Evolutionary conservation across 1,140 invertebrate genomes (phyloP).

Genomic region (Theocolax elegans): DNA sequence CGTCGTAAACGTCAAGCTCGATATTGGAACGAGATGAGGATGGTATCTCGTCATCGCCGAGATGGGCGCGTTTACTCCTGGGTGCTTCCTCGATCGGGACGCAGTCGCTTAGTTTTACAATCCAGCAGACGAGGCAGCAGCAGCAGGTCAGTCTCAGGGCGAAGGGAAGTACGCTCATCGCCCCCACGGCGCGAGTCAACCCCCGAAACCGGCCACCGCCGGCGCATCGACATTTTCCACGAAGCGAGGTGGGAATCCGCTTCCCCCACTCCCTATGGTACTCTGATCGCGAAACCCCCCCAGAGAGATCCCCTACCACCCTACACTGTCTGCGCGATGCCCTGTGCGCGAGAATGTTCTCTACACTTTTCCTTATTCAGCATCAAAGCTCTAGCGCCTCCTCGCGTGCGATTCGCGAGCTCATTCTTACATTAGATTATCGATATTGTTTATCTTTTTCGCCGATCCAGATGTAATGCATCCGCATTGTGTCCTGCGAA

Average conservation of each 20-base stretch:
- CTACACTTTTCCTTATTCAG: slow-evolving; percentile 27
- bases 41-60: slow-evolving; percentile 48
- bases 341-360: slow-evolving; percentile 35
- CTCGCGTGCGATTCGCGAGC: neutral
- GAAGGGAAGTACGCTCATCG: slow-evolving; percentile 67
- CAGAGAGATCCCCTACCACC: slow-evolving; percentile 13
- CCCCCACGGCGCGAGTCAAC: slow-evolving; percentile 66
- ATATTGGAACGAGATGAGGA: slow-evolving; percentile 45
- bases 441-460: too few species aligned
- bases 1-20: slow-evolving; percentile 54
- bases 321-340: slow-evolving; percentile 48
- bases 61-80: slow-evolving; percentile 30
- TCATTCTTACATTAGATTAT: too few species aligned
- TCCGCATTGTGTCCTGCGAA: too few species aligned
- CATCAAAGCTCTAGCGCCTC: slow-evolving; percentile 30
- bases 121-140: slow-evolving; percentile 42
- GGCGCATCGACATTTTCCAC: slow-evolving; percentile 65
- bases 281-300: slow-evolving; percentile 39
- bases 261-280: slow-evolving; percentile 39
- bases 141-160: slow-evolving; percentile 63
- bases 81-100: slow-evolving; percentile 17
- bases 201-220: slow-evolving; percentile 66
- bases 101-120: slow-evolving; percentile 22
- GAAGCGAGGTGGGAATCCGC: slow-evolving; percentile 44
- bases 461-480: too few species aligned